Percentiles rank a stretch among this genome's conserved stretches.
Evolutionary conservation across 1,140 invertebrate species (phyloP).

Genomic region (Trichonephila clavipes): DNA sequence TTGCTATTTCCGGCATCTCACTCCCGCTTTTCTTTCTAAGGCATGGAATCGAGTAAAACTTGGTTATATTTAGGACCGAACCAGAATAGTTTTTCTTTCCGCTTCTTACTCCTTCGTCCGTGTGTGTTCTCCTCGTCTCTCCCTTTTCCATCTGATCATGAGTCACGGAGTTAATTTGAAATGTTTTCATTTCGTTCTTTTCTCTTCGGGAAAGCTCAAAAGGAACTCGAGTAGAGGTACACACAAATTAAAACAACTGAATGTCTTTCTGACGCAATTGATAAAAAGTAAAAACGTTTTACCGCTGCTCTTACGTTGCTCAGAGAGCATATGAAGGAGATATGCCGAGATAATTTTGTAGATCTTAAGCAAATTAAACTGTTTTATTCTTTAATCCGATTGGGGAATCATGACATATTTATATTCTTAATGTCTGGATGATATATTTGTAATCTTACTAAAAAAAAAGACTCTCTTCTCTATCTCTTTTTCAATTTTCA

Average conservation of each 20-base stretch:
- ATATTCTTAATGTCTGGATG: no score
- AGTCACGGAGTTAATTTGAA: not conserved
- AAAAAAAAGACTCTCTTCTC: no score
- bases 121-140: not conserved
- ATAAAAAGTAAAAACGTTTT: not conserved
- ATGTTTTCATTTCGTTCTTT: not conserved
- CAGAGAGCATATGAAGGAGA: not conserved
- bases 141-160: not conserved
- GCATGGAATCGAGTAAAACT: slow-evolving; percentile 39
- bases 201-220: not conserved
- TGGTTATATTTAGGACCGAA: slow-evolving; percentile 6
- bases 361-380: not conserved
- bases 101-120: not conserved
- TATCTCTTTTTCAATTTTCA: no score
- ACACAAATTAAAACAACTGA: not conserved
- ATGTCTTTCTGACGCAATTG: not conserved
- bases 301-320: not conserved
- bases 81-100: slow-evolving; percentile 19
- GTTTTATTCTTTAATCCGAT: no score
- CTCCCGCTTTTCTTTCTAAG: slow-evolving; percentile 48
- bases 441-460: no score
- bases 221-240: not conserved
- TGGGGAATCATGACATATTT: no score
- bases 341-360: not conserved
- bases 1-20: not conserved